Evolutionary conservation across 2,888 invertebrate genomes (phyloP), one percentile per base, ranked within the genome.

Genomic region (Spodoptera exigua): DNA sequence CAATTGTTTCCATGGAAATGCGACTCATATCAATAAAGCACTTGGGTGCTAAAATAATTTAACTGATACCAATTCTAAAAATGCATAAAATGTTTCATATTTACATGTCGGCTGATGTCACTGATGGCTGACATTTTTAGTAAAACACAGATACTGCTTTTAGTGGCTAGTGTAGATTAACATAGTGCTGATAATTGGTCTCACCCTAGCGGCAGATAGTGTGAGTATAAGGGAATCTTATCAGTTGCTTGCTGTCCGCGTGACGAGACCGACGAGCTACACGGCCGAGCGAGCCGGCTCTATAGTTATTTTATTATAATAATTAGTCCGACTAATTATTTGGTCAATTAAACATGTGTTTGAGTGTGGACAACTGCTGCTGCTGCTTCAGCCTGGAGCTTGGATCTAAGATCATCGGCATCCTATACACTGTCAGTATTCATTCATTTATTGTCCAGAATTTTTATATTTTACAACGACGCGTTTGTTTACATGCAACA

Each of bases 331-430:
- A 37, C 47, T 16, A 48, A 51, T 35, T 44, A 21, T 12, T 18
- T 37, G 57, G 11, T 39, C 72, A 27, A 27, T 27, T 27, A 27
- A 27, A 49, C 56, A 86, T 86, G 86, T 86, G 87, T 65, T 49
- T 83, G 4, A 68, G 68, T 2, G 63, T 87, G 27, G 82, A 81
- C 4, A 78, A 80, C 40, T 89, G 84, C 48, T 87, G 85, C 27
- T 84, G 78, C 55, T 89, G 87, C 48, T 56, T 89, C 35, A 81
- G 77, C 36, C 70, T 89, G n/a, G 80, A 81, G 48, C 68, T 76
- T 1, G 88, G 86, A 0, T 79, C 88, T 0, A 88, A 88, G 61
- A 74, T 85, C 3, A 83, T 87, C 35, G 79, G 81, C 9, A 63
- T 86, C 17, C 7, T 86, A 18, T 82, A 78, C 47, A 81, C 80